These are phyloP conservation scores for Pterocles gutturalis DNA, from an alignment of 2,113 vertebrate species.

Conservation along the genomic window DNA sequence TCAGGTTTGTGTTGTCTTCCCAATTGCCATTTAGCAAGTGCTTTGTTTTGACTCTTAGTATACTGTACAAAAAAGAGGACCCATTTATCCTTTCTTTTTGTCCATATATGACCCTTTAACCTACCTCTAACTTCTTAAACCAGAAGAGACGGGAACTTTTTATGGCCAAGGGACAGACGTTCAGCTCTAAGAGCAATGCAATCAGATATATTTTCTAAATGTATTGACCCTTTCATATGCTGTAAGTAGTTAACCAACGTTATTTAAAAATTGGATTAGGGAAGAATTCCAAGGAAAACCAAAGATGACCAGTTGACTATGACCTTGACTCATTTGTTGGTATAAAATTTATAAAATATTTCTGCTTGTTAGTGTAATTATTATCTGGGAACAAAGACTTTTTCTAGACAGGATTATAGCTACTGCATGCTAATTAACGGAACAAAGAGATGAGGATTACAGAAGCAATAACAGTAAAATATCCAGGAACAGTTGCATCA, in stretches of 20 bases:
- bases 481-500: not conserved
- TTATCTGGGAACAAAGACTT: constrained; percentile 15
- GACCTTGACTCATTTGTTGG: not conserved
- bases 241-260: not conserved
- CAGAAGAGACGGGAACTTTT: not conserved
- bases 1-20: not conserved
- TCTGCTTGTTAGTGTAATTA: not conserved
- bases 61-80: not conserved
- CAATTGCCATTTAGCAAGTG: not conserved
- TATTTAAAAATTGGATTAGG: not conserved
- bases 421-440: not conserved
- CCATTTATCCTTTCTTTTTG: not conserved
- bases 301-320: not conserved
- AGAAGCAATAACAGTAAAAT: constrained; percentile 40
- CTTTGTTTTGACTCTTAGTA: not conserved
- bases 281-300: not conserved
- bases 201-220: not conserved
- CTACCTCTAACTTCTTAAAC: not conserved
- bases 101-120: not conserved
- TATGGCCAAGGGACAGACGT: not conserved
- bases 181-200: not conserved
- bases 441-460: constrained; percentile 28
- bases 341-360: not conserved
- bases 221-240: not conserved
- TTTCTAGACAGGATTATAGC: constrained; percentile 12